Percentiles rank a stretch among this genome's conserved stretches.
phyloP scores from a whole-genome alignment of 2,888 invertebrate species.

The Rotaria socialis region DNA sequence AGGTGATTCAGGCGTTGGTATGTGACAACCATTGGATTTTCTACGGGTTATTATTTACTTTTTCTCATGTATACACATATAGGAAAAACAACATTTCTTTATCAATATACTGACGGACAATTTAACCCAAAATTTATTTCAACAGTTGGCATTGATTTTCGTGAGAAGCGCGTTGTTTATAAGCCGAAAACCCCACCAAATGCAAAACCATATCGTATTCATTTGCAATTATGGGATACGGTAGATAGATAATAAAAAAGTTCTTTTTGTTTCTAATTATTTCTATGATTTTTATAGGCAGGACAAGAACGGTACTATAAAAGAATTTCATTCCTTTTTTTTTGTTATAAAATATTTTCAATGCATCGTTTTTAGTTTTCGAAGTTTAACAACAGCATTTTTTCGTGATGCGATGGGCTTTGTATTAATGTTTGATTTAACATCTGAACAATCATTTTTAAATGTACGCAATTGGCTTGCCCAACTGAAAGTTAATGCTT shows the following conservation, averaged over 20 bases:
- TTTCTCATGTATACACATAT: slow-evolving; percentile 61
- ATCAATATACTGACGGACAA: slow-evolving; percentile 86
- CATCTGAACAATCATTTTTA: slow-evolving; percentile 46
- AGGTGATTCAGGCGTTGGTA: slow-evolving; percentile 13
- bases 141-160: slow-evolving; percentile 93
- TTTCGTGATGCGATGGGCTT: slow-evolving; percentile 55
- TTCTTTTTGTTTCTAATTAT: neutral
- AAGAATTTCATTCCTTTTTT: neutral
- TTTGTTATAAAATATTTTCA: neutral
- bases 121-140: slow-evolving; percentile 89
- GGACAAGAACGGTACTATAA: slow-evolving; percentile 40
- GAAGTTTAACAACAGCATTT: slow-evolving; percentile 53
- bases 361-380: slow-evolving; percentile 37
- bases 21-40: neutral
- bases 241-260: neutral
- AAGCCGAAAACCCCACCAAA: slow-evolving; percentile 33
- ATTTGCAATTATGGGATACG: slow-evolving; percentile 46
- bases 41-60: neutral
- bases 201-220: slow-evolving; percentile 41
- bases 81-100: slow-evolving; percentile 90
- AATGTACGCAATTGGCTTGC: slow-evolving; percentile 46
- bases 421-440: slow-evolving; percentile 47
- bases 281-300: slow-evolving; percentile 36
- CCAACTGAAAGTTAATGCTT: slow-evolving; percentile 46
- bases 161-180: slow-evolving; percentile 69